Evolutionary conservation across 2,113 vertebrate genomes (phyloP), one percentile per base, ranked within the genome.

Genomic region (Pristiophorus japonicus): DNA sequence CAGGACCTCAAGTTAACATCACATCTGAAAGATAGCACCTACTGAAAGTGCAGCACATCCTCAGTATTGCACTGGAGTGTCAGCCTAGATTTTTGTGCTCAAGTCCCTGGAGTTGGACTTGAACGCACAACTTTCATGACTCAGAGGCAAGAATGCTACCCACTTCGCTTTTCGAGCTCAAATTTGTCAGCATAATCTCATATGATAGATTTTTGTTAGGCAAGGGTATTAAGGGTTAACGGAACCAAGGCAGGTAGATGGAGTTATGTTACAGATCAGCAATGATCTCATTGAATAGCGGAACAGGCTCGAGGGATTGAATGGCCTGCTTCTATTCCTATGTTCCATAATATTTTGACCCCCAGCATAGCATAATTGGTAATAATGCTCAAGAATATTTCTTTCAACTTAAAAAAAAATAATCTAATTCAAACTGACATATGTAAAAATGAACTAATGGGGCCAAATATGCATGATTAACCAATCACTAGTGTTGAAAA

Each of bases 391-490:
- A 85, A 85, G 45, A 45, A 47, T 85, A 24, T 24, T 4, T 59
- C 30, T 3, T 34, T 30, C 47, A 90, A 90, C 1, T 90, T 3
- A 59, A 34, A 22, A 63, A 14, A 22, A n/a, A 38, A 92, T 38
- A 92, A 92, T 38, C 14, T 92, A 92, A 92, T 38, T 63, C 62
- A 63, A 92, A 7, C 55, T 92, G 88, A 38, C 87, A 90, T 30
- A 88, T 90, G 55, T 59, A 14, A 90, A 88, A 90, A 59, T 20
- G n/a, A 81, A 81, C n/a, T 81, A 81, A 81, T 62, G 51, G n/a
- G 59, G 88, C 34, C 63, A 92, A 92, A 20, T 63, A 22, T 92
- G 7, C 34, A n/a, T 59, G 55, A 62, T 91, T 63, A 62, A 34
- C 30, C 34, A 63, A 20, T 62, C 55, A 62, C 16, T 59, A n/a